Evolutionary conservation across 2,888 invertebrate genomes (phyloP), one percentile per base, ranked within the genome.

Genomic region (Oithona nana): DNA sequence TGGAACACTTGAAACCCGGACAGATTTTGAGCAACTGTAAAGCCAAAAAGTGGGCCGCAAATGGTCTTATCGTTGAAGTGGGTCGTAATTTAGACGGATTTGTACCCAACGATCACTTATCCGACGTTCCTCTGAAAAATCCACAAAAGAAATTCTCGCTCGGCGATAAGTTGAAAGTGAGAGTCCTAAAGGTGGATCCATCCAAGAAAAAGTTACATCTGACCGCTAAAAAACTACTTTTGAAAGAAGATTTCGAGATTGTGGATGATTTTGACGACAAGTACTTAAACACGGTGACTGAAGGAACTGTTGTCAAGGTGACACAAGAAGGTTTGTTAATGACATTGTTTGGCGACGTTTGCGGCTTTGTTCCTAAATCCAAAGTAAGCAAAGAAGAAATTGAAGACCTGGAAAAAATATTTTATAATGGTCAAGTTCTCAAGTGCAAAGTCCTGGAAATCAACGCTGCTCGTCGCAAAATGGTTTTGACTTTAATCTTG

Each of bases 271-370:
- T 49, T 54, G 61, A 61, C 29, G 28, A 13, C 20, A 55, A 52
- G 20, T 52, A 55, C 30, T 13, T 61, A 1, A 28, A 28, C 29
- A 54, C 26, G 11, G 30, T 50, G 4, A 61, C 61, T 22, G 30
- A 54, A 29, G 61, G 61, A n/a, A 11, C 55, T 1, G 55, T 61
- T 11, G 55, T 31, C n/a, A 22, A 61, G 28, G 31, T 29, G 1
- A 54, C 49, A n/a, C 28, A 61, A 20, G 50, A 52, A 4, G 61
- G 61, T n/a, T n/a, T 61, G 29, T 54, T 61, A 20, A 2, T 61
- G n/a, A 31, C 29, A 20, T 26, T 61, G 1, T 61, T 54, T 22
- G 54, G 54, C 22, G 61, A 29, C 1, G 13, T 52, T 22, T 20
- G 26, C 20, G 61, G 61, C 11, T 61, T 28, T 28, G 61, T 55